Conservation (phyloP, 2,888 invertebrate species). For the Eristalinus aeneus region DNA sequence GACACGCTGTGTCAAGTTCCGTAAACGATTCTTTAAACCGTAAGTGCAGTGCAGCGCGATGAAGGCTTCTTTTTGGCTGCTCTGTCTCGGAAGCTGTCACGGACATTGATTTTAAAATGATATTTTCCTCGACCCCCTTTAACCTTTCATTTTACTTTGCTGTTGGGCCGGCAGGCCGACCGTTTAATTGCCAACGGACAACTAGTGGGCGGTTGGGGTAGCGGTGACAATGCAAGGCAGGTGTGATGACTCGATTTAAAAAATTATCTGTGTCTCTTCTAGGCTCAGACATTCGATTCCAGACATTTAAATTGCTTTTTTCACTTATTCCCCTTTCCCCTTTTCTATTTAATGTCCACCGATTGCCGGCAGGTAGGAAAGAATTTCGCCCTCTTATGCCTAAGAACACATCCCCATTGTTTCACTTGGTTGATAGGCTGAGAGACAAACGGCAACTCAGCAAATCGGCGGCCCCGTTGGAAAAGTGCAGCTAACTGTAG, state of each 20-base stretch:
- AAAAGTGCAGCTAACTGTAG: no score
- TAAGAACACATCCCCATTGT: no score
- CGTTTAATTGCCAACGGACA: not conserved
- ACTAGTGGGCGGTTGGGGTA: not conserved
- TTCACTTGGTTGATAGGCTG: no score
- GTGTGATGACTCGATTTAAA: not conserved
- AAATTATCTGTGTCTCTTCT: not conserved
- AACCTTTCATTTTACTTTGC: no score
- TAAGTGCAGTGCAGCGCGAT: not conserved
- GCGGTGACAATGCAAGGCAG: not conserved
- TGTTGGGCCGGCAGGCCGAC: no score
- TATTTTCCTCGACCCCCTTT: not conserved
- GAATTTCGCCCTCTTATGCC: no score
- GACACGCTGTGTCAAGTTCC: not conserved
- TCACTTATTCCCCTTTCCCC: not conserved
- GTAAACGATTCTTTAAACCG: not conserved
- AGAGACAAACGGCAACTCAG: no score
- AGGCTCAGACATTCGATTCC: not conserved
- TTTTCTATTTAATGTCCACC: no score
- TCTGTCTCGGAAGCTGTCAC: not conserved
- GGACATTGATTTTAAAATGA: not conserved
- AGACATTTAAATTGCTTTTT: slow-evolving; percentile 31
- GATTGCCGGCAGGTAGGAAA: no score
- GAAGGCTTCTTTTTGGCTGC: no score
- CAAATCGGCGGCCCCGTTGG: no score